phyloP scores from a whole-genome alignment of 2,797 vertebrate species.

The Okamejei kenojei region DNA sequence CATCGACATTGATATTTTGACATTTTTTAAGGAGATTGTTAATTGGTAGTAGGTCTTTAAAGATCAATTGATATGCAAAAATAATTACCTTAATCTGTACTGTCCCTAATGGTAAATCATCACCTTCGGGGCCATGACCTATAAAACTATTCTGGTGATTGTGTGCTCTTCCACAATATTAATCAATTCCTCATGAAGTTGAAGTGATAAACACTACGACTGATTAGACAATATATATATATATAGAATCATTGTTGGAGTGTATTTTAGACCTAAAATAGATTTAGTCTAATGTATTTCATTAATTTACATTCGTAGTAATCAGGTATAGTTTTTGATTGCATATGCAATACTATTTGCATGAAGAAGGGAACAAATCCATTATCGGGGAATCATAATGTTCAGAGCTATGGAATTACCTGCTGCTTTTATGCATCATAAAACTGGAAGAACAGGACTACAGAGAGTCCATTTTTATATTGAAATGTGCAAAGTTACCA shows the following conservation, averaged over 20 bases:
- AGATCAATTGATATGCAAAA: background rate
- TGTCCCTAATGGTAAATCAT: background rate
- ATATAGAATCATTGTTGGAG: background rate
- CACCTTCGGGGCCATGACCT: background rate
- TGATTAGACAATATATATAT: background rate
- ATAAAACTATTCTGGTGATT: background rate
- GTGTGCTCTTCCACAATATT: background rate
- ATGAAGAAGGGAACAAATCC: background rate
- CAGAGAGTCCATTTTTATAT: background rate
- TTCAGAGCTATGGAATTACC: background rate
- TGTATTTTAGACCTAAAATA: background rate
- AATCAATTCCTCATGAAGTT: background rate
- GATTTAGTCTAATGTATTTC: background rate
- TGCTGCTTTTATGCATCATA: background rate
- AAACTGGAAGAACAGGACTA: background rate
- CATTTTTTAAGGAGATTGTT: background rate
- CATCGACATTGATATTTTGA: background rate
- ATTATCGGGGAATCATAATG: background rate
- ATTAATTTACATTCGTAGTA: background rate
- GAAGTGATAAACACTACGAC: background rate
- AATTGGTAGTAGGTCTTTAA: no score
- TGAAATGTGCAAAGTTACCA: background rate
- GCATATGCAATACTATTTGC: background rate
- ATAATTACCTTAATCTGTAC: background rate
- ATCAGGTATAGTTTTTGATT: no score